Conservation (phyloP, 2,888 invertebrate genomes). For the Carabus problematicus region DNA sequence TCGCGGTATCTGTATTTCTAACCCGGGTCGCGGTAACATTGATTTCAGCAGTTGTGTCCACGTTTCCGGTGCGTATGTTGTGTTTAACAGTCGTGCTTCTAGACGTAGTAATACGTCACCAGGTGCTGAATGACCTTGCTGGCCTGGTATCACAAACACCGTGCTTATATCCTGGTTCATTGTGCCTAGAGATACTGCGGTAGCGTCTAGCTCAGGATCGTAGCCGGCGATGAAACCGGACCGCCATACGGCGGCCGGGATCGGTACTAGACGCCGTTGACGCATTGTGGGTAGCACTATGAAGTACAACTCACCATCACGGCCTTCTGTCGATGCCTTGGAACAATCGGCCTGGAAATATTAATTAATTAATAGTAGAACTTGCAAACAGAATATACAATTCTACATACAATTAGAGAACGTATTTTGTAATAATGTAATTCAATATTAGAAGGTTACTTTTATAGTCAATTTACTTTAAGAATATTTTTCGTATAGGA, state of each 20-base stretch:
- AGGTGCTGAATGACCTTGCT: slow-evolving; percentile 80
- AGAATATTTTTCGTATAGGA: too few species aligned
- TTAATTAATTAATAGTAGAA: slow-evolving; percentile 34
- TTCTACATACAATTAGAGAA: too few species aligned
- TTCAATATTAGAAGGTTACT: too few species aligned
- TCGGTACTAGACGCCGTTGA: slow-evolving; percentile 80
- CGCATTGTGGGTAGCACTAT: slow-evolving; percentile 81
- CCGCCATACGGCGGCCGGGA: slow-evolving; percentile 82
- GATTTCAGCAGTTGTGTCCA: slow-evolving; percentile 79
- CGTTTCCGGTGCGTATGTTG: slow-evolving; percentile 70
- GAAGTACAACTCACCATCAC: slow-evolving; percentile 87
- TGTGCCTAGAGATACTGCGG: slow-evolving; percentile 78
- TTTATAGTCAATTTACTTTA: too few species aligned
- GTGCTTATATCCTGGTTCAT: slow-evolving; percentile 77
- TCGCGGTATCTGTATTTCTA: slow-evolving; percentile 84
- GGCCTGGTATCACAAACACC: slow-evolving; percentile 84
- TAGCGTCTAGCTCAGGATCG: slow-evolving; percentile 83
- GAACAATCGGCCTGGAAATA: slow-evolving; percentile 79
- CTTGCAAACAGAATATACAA: not conserved
- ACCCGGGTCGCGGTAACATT: slow-evolving; percentile 75
- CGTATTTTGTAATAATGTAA: too few species aligned
- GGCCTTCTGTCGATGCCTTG: slow-evolving; percentile 74
- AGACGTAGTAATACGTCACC: slow-evolving; percentile 79
- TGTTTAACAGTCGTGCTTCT: slow-evolving; percentile 73
- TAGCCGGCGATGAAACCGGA: slow-evolving; percentile 83